Base-by-base conservation (phyloP, 2,797 vertebrate species). In the Manis crassicaudata region DNA sequence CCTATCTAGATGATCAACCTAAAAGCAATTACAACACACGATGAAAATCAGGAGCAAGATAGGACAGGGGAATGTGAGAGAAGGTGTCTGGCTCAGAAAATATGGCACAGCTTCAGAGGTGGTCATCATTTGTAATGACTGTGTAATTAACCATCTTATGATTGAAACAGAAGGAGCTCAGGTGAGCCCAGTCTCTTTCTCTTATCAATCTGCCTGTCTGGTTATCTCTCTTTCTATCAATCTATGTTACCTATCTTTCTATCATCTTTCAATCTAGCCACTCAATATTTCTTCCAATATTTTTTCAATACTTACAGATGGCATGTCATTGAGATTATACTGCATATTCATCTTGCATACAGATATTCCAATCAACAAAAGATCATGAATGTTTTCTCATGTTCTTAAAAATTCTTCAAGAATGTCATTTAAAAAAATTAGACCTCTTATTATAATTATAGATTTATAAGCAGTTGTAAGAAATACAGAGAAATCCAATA, bases 361-460 rank as follows among this genome's bases (percentile, higher is more conserved):
- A 87, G 68, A 87, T 27, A 73, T 62, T 40, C 8, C 32, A 65
- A 32, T 93, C 58, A 68, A 29, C 29, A n/a, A 80, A 79, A 62
- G 25, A 72, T 73, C 52, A 65, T 37, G 35, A 80, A 76, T 21
- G 7, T 68, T 93, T 93, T 88, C 40, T 80, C 37, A 37, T 70
- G 60, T 84, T 80, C 70, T 68, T 70, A 88, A 88, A 89, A 67
- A 73, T 80, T 87, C 46, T 73, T 95, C n/a, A 93, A 32, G n/a
- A 93, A 56, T 72, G 29, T 52, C 35, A 92, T 35, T 92, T 68
- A 10, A 43, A 90, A 85, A 85, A 70, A 25, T 43, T 46, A 76
- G n/a, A 56, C 17, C 40, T 75, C 75, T 80, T 29, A 83, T 90
- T 65, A 72, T 65, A 67, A 43, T 52, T 76, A 2, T 70, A 68